These are phyloP conservation scores for Rhorus exstirpatorius DNA, from an alignment of 2,888 invertebrate species.

Conservation along the genomic window DNA sequence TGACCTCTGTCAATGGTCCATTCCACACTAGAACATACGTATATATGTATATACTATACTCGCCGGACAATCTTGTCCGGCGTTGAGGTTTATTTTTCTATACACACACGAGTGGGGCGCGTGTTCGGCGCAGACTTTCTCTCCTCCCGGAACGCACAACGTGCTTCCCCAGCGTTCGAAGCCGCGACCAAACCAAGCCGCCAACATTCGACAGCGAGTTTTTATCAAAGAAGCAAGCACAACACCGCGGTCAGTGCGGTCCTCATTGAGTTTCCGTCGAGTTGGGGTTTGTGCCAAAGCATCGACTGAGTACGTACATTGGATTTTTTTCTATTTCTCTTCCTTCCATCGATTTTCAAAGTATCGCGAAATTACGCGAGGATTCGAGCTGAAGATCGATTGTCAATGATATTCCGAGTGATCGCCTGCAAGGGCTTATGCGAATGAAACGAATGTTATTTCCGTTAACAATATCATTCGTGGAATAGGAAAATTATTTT, in stretches of 20 bases:
- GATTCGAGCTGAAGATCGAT: background rate
- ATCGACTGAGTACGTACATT: constrained; percentile 62
- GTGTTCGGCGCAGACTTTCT: constrained; percentile 61
- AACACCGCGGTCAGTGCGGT: constrained; percentile 69
- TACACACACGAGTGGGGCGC: constrained; percentile 61
- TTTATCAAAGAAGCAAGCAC: constrained; percentile 82
- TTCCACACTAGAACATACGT: background rate
- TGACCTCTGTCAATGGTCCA: constrained; percentile 4
- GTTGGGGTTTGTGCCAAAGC: constrained; percentile 25
- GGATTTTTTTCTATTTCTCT: constrained; percentile 8
- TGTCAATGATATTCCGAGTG: background rate
- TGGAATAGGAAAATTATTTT: too few species aligned
- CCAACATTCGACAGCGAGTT: constrained; percentile 83
- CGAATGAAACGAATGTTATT: background rate
- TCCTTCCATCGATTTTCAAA: background rate
- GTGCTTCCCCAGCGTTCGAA: constrained; percentile 46
- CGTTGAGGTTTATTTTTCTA: constrained; percentile 29
- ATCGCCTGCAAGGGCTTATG: background rate
- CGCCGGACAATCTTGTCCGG: constrained; percentile 39
- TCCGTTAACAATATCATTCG: background rate
- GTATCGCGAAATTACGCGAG: too few species aligned
- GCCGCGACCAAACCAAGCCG: constrained; percentile 54
- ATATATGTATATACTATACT: constrained; percentile 8
- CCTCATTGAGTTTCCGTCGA: constrained; percentile 43
- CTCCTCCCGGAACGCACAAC: constrained; percentile 58